Base-by-base conservation (phyloP, 2,888 invertebrate genomes). In the Agrotis exclamationis region DNA sequence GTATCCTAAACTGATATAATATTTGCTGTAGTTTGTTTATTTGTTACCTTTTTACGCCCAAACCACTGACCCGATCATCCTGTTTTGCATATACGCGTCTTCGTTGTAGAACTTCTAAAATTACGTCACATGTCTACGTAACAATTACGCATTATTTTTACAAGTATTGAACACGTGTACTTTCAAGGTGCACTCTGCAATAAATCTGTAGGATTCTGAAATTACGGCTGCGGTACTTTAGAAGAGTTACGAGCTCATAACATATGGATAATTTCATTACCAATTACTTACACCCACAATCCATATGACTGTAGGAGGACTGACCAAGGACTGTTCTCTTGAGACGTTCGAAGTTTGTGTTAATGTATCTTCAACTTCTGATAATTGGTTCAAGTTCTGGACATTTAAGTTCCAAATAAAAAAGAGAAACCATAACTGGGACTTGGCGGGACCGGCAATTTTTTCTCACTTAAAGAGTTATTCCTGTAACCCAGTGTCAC, bases 241-340 rank as follows among this genome's bases (percentile, higher is more conserved):
- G 20, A 59, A 47, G 53, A 60, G 71, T 80, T 71, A 79, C 71
- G 63, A 79, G 22, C 50, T 6, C n/a, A 66, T 79, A 70, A 75
- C 66, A 53, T 59, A 39, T 48, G 64, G 62, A 74, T 28, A 53
- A 60, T 60, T 62, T 54, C 5, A 80, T 57, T 50, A 57, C 45
- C 53, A 44, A 64, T 71, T 22, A 24, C 39, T 9, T 11, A 39
- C 39, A 39, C 39, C 39, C 39, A 39, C 39, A 11, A 11, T 11
- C 39, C 11, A 33, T 7, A 33, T 33, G 33, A 33, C 33, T 33
- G 33, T 33, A 33, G 33, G 33, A 33, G 7, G 7, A 0, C n/a
- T n/a, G n/a, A n/a, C n/a, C n/a, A n/a, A n/a, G n/a, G n/a, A n/a
- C n/a, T n/a, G n/a, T n/a, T n/a, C n/a, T 33, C 33, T 33, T 33